phyloP scores from a whole-genome alignment of 2,113 vertebrate species.

The Corydoras maculifer region DNA sequence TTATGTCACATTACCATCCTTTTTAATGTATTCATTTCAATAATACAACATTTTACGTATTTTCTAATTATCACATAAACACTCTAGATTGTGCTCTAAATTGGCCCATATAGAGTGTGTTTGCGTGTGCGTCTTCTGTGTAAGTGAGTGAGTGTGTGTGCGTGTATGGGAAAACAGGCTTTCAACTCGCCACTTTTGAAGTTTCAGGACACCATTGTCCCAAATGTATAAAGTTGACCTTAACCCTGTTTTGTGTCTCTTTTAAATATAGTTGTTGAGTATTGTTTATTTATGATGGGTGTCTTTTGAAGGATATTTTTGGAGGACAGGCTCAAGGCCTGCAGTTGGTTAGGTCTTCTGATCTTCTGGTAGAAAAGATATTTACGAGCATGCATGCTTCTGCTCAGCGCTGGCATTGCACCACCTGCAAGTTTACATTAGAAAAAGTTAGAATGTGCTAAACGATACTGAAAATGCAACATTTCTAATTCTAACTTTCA shows the following conservation, averaged over 20 bases:
- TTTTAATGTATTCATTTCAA: too few species aligned
- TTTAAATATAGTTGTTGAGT: conserved; percentile 27
- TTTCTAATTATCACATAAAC: too few species aligned
- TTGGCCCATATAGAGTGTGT: too few species aligned
- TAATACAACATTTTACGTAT: too few species aligned
- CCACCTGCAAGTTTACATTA: conserved; percentile 34
- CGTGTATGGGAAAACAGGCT: too few species aligned
- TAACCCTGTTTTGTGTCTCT: not conserved
- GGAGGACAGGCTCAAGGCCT: conserved; percentile 38
- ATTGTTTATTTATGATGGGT: conserved; percentile 41
- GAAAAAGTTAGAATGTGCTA: not conserved
- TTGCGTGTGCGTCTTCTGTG: too few species aligned
- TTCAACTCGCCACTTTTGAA: too few species aligned
- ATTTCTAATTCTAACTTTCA: not conserved
- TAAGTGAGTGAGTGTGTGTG: too few species aligned
- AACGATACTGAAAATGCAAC: conserved; percentile 22
- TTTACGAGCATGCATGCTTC: conserved; percentile 39
- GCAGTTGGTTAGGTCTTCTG: conserved; percentile 30
- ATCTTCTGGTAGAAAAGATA: conserved; percentile 16
- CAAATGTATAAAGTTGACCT: not conserved
- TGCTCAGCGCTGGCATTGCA: conserved; percentile 25
- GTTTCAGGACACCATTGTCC: too few species aligned
- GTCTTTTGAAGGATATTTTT: conserved; percentile 55
- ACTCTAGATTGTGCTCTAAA: too few species aligned
- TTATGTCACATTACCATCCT: too few species aligned